These are phyloP conservation scores for Onychostoma macrolepis DNA, from an alignment of 2,113 vertebrate genomes.

Conservation along the genomic window DNA sequence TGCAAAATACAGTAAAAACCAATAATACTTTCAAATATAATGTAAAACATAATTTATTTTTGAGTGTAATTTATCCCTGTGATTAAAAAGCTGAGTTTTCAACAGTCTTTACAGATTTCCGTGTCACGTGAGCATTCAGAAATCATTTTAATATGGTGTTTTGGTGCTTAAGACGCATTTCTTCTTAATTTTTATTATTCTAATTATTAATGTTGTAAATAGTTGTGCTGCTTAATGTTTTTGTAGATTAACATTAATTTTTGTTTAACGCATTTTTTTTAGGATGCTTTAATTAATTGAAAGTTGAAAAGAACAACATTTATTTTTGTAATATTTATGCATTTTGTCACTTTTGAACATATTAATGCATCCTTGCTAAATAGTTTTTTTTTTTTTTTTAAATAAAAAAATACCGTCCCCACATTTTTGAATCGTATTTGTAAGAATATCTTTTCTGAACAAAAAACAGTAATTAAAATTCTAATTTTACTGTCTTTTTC, in stretches of 20 bases:
- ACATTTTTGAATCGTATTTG: background rate
- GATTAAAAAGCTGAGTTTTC: background rate
- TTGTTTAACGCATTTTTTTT: background rate
- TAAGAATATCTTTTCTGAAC: background rate
- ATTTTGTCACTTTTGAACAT: background rate
- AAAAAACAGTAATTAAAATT: no score
- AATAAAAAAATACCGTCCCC: background rate
- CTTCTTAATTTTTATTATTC: background rate
- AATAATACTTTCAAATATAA: background rate
- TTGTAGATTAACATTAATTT: no score
- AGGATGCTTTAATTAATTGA: background rate
- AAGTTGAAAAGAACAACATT: no score
- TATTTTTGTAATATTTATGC: no score
- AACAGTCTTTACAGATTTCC: background rate
- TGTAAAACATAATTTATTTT: background rate
- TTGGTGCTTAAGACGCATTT: background rate
- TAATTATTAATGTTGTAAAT: background rate
- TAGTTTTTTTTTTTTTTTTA: no score
- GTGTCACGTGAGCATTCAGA: background rate
- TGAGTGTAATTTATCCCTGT: background rate
- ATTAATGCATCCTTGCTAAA: background rate
- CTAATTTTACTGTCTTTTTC: background rate
- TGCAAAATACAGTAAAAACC: background rate
- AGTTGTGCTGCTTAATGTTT: background rate
- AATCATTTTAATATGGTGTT: background rate